Evolutionary conservation across 2,797 vertebrate genomes (phyloP).

Genomic region (Gymnoscopelus braueri): DNA sequence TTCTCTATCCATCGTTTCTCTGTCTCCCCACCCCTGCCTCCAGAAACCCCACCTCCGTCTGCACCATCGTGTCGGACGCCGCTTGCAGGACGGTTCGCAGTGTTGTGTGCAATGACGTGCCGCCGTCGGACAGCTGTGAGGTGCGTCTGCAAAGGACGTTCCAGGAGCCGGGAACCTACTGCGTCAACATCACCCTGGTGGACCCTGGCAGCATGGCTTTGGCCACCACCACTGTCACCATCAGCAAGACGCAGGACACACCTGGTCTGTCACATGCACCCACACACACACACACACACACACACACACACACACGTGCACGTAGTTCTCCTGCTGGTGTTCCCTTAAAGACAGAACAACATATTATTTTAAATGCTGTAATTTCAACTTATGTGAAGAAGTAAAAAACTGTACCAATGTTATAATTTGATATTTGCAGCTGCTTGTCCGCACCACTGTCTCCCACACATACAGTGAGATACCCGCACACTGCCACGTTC

Average conservation of each 20-base stretch:
- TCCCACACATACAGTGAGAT: no score
- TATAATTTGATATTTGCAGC: no score
- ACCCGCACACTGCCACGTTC: no score
- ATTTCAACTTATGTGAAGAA: background rate
- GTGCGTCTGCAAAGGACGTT: slow-evolving; percentile 87
- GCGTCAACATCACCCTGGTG: slow-evolving; percentile 91
- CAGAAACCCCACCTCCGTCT: slow-evolving; percentile 90
- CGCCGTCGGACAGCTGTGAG: slow-evolving; percentile 68
- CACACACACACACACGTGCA: no score
- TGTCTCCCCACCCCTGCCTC: background rate
- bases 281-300: background rate
- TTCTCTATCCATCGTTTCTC: no score
- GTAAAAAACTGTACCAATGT: no score
- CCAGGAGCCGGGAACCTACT: slow-evolving; percentile 88
- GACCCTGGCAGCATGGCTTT: slow-evolving; percentile 84
- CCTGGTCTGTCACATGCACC: slow-evolving; percentile 56
- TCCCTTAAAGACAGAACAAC: no score
- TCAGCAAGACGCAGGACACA: slow-evolving; percentile 72
- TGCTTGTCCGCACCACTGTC: no score
- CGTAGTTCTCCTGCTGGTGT: no score
- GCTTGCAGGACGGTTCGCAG: slow-evolving; percentile 82
- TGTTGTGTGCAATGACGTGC: slow-evolving; percentile 83
- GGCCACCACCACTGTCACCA: slow-evolving; percentile 86
- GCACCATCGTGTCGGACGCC: slow-evolving; percentile 88
- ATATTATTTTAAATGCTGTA: no score